Evolutionary conservation across 2,888 invertebrate genomes (phyloP).

Genomic region (Resseliella maxima): DNA sequence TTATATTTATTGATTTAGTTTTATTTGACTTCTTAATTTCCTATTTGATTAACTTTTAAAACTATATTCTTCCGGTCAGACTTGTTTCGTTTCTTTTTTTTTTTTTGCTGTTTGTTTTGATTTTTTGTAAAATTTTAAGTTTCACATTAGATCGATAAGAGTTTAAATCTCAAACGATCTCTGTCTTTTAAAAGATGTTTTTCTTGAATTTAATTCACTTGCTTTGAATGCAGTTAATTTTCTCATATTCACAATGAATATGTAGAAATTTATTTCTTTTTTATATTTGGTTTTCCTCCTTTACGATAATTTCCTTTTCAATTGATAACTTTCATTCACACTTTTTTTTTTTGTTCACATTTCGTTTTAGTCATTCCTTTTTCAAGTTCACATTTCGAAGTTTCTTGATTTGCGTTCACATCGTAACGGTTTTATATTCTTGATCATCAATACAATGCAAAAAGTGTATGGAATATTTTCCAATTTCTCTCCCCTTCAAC

Average conservation of each 20-base stretch:
- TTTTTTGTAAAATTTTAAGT: neutral
- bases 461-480: neutral
- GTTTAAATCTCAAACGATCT: neutral
- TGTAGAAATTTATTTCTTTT: neutral
- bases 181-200: neutral
- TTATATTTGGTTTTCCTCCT: neutral
- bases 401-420: neutral
- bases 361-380: neutral
- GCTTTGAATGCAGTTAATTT: neutral
- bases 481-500: neutral
- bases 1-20: neutral
- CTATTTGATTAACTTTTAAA: neutral
- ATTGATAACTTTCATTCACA: neutral
- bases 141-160: neutral
- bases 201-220: neutral
- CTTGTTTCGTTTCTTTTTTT: constrained; percentile 14
- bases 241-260: neutral
- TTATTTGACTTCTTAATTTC: neutral
- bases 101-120: neutral
- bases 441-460: neutral
- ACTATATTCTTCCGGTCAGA: neutral
- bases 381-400: neutral
- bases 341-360: constrained; percentile 20
- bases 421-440: constrained; percentile 17
- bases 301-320: neutral